phyloP scores from a whole-genome alignment of 2,888 invertebrate genomes.

The Colostygia pectinataria region DNA sequence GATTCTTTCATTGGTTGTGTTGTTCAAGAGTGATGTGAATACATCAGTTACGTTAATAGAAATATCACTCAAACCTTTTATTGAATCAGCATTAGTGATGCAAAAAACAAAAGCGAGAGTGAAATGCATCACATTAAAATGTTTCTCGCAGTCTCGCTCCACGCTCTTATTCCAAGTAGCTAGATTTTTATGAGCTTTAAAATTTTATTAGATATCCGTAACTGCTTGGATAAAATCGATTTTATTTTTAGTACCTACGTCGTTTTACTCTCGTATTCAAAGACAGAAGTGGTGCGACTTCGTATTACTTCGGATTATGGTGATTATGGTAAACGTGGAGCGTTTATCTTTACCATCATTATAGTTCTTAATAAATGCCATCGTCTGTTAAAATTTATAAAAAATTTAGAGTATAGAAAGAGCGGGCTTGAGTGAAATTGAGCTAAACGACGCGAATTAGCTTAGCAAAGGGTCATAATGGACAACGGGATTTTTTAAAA shows the following conservation, averaged over 20 bases:
- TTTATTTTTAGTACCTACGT: slow-evolving; percentile 15
- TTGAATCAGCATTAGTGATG: slow-evolving; percentile 15
- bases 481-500: no score
- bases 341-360: no score
- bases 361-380: no score
- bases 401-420: no score
- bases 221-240: slow-evolving; percentile 21
- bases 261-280: neutral
- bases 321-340: no score
- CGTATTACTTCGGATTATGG: no score
- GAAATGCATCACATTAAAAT: slow-evolving; percentile 25
- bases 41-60: slow-evolving; percentile 22
- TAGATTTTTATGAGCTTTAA: slow-evolving; percentile 31
- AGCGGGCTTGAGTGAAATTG: no score
- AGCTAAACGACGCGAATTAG: no score
- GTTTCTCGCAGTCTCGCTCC: slow-evolving; percentile 1
- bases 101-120: slow-evolving; percentile 19
- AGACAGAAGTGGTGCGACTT: no score
- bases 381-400: no score
- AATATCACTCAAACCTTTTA: slow-evolving; percentile 22
- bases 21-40: slow-evolving; percentile 18
- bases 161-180: slow-evolving; percentile 24
- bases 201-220: slow-evolving; percentile 30
- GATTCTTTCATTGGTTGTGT: slow-evolving; percentile 40
- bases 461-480: no score